Evolutionary conservation across 2,113 vertebrate genomes (phyloP), one percentile per base, ranked within the genome.

Genomic region (Gymnocephalus cernua): DNA sequence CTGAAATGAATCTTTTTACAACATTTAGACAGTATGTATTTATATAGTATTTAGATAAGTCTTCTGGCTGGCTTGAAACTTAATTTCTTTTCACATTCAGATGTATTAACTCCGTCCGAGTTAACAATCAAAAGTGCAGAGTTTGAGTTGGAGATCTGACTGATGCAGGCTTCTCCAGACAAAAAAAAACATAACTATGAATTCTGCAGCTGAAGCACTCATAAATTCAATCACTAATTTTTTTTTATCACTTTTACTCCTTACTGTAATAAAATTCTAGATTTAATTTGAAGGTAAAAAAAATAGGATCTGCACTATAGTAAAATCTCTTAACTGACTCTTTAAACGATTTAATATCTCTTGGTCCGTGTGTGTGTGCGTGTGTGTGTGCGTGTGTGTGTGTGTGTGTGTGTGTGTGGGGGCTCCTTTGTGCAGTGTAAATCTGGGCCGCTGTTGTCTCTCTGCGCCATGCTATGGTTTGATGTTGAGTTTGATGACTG

Each of bases 401-500:
- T 29, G n/a, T 32, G 47, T 25, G 35, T 56, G 35, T n/a, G 14
- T 68, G 23, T 18, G 4, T 29, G 25, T 12, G 66, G 19, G 1
- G 10, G 38, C n/a, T 79, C 63, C 19, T 82, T 58, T 64, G 82
- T 74, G 23, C 58, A 12, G 32, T 59, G 71, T 58, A 74, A 84
- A 88, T 83, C 57, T 83, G 88, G 71, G 86, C 79, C 64, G 29
- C 74, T 41, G 74, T 70, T 47, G 72, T 67, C 71, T 89, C 74
- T 81, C 51, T 41, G 76, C 56, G 73, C 73, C 47, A 5, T 45
- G 67, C 56, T 65, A 51, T 7, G 51, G 77, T 88, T 90, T 91
- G 87, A 88, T 82, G 83, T 82, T 73, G 74, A 70, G 80, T 90
- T 92, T 90, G 87, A 90, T 88, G 89, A 90, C 82, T 59, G 88